These are phyloP conservation scores for Bovichtus variegatus DNA, from an alignment of 2,797 vertebrate genomes.

Conservation along the genomic window DNA sequence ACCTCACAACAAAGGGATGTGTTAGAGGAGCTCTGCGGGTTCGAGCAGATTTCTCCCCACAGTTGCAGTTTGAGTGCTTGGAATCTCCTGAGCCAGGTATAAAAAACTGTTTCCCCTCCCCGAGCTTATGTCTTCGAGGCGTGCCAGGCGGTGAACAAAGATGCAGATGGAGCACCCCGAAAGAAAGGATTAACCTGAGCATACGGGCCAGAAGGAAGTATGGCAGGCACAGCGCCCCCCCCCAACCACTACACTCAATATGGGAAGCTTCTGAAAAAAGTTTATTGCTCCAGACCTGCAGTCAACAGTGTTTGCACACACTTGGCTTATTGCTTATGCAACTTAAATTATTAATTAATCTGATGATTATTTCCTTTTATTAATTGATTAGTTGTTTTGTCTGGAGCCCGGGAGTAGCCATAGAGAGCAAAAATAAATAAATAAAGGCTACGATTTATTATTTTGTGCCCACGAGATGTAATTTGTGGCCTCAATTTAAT, in stretches of 20 bases:
- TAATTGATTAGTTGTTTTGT: background rate
- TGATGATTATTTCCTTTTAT: background rate
- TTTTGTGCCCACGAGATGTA: no score
- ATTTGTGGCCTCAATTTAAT: no score
- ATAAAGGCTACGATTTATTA: no score
- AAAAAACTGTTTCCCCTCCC: constrained; percentile 8
- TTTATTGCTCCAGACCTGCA: background rate
- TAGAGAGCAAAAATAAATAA: no score
- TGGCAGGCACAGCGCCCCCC: constrained; percentile 14
- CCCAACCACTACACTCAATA: constrained; percentile 19
- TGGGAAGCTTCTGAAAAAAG: constrained; percentile 5
- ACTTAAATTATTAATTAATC: background rate
- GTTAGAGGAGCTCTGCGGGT: constrained; percentile 21
- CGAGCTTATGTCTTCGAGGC: constrained; percentile 47
- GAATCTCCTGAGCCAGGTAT: constrained; percentile 54
- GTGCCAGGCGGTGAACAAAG: constrained; percentile 50
- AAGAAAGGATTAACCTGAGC: constrained; percentile 75
- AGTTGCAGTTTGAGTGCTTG: constrained; percentile 31
- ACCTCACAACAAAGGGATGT: constrained; percentile 12
- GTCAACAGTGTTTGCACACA: background rate
- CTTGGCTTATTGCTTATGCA: background rate
- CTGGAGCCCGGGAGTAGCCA: no score
- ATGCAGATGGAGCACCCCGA: constrained; percentile 66
- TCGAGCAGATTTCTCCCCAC: constrained; percentile 32
- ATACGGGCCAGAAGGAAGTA: constrained; percentile 51